These are phyloP conservation scores for Pocillopora damicornis DNA, from an alignment of 64 coral and sea anemone species.

Conservation along the genomic window DNA sequence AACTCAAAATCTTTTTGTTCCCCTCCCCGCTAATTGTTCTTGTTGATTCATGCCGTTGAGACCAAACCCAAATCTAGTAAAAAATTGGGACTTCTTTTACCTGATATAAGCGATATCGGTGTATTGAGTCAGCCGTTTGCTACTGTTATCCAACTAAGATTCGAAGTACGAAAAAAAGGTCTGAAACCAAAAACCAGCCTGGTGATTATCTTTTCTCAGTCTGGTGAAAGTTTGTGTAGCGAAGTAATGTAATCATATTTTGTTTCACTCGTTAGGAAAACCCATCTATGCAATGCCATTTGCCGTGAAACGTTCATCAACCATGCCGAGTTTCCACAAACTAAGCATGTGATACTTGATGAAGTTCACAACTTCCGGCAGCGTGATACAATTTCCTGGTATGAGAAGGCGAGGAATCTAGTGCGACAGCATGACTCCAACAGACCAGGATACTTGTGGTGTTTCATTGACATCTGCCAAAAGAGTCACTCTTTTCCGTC, in stretches of 20 bases:
- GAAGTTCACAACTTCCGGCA: neutral
- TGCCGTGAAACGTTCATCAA: neutral
- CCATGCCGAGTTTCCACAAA: neutral
- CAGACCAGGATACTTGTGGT: slow-evolving; percentile 37
- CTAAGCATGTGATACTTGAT: neutral
- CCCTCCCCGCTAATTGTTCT: too few species aligned
- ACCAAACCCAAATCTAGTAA: too few species aligned
- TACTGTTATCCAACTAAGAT: too few species aligned
- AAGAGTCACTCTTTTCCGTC: neutral
- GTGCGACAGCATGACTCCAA: neutral
- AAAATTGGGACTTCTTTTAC: too few species aligned
- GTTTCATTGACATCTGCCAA: slow-evolving; percentile 39
- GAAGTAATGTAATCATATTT: neutral
- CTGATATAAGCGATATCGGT: too few species aligned
- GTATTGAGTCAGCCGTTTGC: too few species aligned
- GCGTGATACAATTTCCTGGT: neutral
- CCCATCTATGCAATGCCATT: neutral
- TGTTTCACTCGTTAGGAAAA: neutral
- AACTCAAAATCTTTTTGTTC: too few species aligned
- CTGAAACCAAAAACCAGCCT: too few species aligned
- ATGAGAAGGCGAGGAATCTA: neutral
- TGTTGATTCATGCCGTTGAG: too few species aligned
- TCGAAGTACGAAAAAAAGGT: too few species aligned
- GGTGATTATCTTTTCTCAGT: too few species aligned
- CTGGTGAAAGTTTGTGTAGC: too few species aligned